Conservation (phyloP, 2,113 vertebrate species). For the Petroica traversi region DNA sequence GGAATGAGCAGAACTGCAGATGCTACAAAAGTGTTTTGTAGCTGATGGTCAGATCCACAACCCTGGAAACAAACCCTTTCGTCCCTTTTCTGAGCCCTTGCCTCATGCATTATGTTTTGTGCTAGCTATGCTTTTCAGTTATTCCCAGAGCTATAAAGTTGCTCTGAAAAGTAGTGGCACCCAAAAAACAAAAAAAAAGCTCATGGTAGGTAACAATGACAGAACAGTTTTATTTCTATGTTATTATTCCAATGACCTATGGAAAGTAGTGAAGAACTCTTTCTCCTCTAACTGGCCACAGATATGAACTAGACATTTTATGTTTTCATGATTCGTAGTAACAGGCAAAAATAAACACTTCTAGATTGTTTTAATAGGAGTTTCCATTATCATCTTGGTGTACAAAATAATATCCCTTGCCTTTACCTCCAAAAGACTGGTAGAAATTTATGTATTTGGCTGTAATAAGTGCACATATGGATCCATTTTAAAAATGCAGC, state of each 20-base stretch:
- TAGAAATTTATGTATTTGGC: background rate
- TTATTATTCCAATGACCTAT: background rate
- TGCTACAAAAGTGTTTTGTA: background rate
- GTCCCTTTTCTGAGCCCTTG: background rate
- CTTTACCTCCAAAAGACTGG: background rate
- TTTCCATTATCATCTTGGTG: background rate
- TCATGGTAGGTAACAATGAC: background rate
- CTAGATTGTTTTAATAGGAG: background rate
- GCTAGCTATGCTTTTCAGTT: background rate
- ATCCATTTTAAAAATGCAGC: background rate
- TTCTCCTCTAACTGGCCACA: background rate
- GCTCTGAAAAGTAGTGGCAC: background rate
- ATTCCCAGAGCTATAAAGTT: background rate
- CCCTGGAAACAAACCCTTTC: background rate
- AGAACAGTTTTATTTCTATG: background rate
- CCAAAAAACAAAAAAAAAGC: background rate
- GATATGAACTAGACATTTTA: background rate
- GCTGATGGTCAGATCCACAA: background rate
- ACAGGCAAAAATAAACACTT: background rate
- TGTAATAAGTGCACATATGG: background rate
- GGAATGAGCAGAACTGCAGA: slow-evolving; percentile 55
- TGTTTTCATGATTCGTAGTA: background rate
- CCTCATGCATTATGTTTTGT: background rate
- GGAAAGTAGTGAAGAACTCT: background rate
- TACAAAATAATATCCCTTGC: background rate